Base-by-base conservation (phyloP, 92 coral and sea anemone species). In the Parazoanthus atlanticus region DNA sequence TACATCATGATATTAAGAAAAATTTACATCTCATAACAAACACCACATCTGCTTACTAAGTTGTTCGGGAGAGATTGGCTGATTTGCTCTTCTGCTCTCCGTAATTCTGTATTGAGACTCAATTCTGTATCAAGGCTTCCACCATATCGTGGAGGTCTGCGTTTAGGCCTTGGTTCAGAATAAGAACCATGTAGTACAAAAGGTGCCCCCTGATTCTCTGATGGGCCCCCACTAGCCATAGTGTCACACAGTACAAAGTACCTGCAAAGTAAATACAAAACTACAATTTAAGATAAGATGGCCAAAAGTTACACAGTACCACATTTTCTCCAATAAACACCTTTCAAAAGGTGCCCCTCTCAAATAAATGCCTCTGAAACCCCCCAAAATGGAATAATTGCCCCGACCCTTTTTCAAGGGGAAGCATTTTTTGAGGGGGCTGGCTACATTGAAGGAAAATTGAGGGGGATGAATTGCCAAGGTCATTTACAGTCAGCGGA, bases 181-280 rank as follows among this genome's bases (percentile, higher is more conserved):
- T 76, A 88, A 38, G 96, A 93, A 33, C 90, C 92, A 17, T 81
- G 80, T 25, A 85, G 90, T 29, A 79, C 71, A 30, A 91, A 82
- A 69, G 94, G 80, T 58, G 89, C 89, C 30, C 89, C 92, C 29
- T 89, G 88, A 86, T 92, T 98, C 30, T 91, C 93, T 80, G 98
- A 93, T 61, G 95, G 83, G 64, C 90, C 93, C 81, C 99, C 93
- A 75, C 95, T 90, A 61, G 99, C 99, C 99, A 97, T 97, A 54
- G 79, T 91, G 5, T 1, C 25, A 52, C 84, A 70, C 71, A 87
- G 83, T 86, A 86, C 88, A 85, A 46, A 41, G 76, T 89, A 85
- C 92, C 94, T 84, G 19, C 10, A 43, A 82, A 29, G 77, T 73
- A 73, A 52, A 52, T 13, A 52, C 21, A 15, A 78, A 34, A 21